These are phyloP conservation scores for Lonchura striata DNA, from an alignment of 2,113 vertebrate genomes.

Conservation along the genomic window DNA sequence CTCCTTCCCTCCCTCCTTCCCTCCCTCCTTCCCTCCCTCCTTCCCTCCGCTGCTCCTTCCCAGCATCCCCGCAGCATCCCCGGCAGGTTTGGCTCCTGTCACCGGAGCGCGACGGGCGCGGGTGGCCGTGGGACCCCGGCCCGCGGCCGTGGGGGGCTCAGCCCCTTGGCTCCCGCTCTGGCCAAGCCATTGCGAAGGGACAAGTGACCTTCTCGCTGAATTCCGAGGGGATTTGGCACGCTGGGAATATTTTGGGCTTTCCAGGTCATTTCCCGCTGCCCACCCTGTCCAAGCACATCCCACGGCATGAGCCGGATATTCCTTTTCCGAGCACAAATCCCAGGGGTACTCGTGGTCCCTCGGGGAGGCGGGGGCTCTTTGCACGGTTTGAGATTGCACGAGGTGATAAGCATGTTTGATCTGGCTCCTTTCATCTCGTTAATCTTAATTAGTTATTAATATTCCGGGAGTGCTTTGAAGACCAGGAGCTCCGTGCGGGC, in stretches of 20 bases:
- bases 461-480: not conserved
- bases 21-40: constrained; percentile 35
- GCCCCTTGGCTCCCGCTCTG: not conserved
- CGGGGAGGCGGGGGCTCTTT: not conserved
- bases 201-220: fast-evolving
- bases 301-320: not conserved
- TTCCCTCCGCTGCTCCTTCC: constrained; percentile 16
- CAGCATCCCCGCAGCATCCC: not conserved
- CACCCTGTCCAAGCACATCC: not conserved
- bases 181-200: fast-evolving
- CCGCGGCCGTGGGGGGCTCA: not conserved
- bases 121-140: not conserved
- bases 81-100: not conserved
- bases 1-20: not conserved
- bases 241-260: not conserved
- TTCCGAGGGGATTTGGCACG: not conserved
- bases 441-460: not conserved
- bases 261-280: not conserved
- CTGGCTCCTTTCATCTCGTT: not conserved
- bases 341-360: fast-evolving
- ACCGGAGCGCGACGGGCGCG: not conserved
- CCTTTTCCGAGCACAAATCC: not conserved
- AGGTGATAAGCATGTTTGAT: not conserved
- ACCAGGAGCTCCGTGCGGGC: not conserved
- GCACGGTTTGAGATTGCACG: not conserved